phyloP scores from a whole-genome alignment of 2,888 invertebrate species.

The Agrilus biguttatus region DNA sequence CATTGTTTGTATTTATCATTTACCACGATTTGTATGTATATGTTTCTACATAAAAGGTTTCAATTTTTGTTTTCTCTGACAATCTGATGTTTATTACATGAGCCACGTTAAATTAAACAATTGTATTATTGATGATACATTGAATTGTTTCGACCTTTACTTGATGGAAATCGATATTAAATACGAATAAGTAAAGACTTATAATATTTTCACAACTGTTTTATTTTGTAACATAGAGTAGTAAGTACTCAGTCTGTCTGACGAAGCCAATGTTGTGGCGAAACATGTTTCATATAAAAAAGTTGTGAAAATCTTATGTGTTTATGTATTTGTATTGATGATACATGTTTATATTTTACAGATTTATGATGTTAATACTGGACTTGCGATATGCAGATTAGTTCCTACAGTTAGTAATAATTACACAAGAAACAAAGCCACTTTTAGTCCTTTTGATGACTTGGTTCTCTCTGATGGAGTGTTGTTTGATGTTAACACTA shows the following conservation, averaged over 20 bases:
- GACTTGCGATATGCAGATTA: constrained; percentile 55
- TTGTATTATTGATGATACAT: background rate
- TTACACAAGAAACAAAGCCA: constrained; percentile 87
- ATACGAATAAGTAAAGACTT: too few species aligned
- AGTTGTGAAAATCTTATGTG: too few species aligned
- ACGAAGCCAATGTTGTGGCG: too few species aligned
- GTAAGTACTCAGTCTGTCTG: too few species aligned
- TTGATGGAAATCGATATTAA: too few species aligned
- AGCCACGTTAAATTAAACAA: background rate
- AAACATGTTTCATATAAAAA: too few species aligned
- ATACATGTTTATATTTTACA: constrained; percentile 19
- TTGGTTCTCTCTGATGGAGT: constrained; percentile 92
- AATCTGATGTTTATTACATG: background rate
- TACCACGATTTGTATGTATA: too few species aligned
- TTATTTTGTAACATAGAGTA: too few species aligned
- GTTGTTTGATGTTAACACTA: constrained; percentile 80
- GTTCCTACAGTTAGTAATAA: constrained; percentile 76
- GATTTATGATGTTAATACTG: constrained; percentile 81
- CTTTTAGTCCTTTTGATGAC: constrained; percentile 87
- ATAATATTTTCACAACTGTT: too few species aligned
- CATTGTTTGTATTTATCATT: too few species aligned
- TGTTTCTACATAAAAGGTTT: too few species aligned
- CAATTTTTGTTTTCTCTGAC: background rate
- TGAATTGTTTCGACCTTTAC: too few species aligned
- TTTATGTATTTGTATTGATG: background rate